Percentiles rank a stretch among this genome's conserved stretches.
Conservation (phyloP, 2,113 vertebrate genomes). For the Chamaea fasciata region DNA sequence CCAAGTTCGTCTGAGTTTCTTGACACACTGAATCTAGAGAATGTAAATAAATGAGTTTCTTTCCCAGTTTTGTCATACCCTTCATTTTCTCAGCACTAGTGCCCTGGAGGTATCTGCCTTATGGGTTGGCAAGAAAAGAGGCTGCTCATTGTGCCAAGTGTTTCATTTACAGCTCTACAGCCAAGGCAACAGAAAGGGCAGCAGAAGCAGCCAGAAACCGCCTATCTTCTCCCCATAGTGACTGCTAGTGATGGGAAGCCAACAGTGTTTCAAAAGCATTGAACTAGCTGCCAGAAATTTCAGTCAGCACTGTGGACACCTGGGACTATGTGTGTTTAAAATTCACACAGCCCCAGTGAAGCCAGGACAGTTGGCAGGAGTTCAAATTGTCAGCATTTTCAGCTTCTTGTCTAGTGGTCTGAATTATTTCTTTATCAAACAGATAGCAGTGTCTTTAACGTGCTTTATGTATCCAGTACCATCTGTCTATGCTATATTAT, state of each 20-base stretch:
- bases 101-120: not conserved
- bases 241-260: conserved; percentile 34
- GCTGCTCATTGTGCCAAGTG: not conserved
- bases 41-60: not conserved
- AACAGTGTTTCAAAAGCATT: conserved; percentile 16
- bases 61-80: conserved; percentile 23
- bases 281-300: conserved; percentile 28
- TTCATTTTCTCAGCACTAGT: not conserved
- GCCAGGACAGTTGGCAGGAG: not conserved
- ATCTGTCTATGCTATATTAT: not conserved
- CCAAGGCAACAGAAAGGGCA: conserved; percentile 44
- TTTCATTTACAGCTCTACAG: not conserved
- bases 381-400: conserved; percentile 48
- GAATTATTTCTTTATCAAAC: conserved; percentile 39
- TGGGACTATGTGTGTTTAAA: conserved; percentile 42
- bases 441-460: conserved; percentile 15
- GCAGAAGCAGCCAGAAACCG: conserved; percentile 25
- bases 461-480: not conserved
- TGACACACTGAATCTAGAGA: not conserved
- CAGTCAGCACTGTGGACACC: conserved; percentile 27
- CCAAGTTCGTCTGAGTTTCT: not conserved
- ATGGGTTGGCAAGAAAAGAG: conserved; percentile 36
- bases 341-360: conserved; percentile 12
- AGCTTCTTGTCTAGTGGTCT: conserved; percentile 37
- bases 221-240: conserved; percentile 28